Conservation (phyloP, 35 echinoderm and acorn worm genomes). For the Ptychodera flava region DNA sequence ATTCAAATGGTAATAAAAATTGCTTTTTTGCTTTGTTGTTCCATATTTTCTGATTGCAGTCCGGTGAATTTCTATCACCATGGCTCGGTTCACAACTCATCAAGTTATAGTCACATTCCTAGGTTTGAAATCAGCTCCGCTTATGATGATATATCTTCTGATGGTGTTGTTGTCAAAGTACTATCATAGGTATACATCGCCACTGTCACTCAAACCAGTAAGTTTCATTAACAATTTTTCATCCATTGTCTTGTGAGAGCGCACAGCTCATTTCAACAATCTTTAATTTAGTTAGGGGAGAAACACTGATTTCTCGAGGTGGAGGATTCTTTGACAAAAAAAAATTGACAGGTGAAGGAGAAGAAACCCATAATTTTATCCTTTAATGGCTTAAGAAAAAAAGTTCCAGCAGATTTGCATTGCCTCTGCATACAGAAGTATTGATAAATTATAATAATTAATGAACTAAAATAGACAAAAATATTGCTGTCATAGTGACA, state of each 20-base stretch:
- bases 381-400: no score
- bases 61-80: not conserved
- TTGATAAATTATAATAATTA: not conserved
- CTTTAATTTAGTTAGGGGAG: no score
- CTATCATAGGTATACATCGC: conserved; percentile 73
- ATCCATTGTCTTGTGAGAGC: not conserved
- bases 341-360: not conserved
- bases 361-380: not conserved
- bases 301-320: not conserved
- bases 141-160: conserved; percentile 68
- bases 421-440: no score
- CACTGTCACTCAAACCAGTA: conserved; percentile 50
- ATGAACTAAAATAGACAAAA: no score
- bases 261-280: no score
- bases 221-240: conserved; percentile 7
- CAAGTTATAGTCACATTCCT: conserved; percentile 20
- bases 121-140: conserved; percentile 49
- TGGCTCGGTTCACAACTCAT: not conserved
- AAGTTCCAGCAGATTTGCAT: no score
- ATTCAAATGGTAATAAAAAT: not conserved
- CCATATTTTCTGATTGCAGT: not conserved
- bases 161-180: conserved; percentile 60
- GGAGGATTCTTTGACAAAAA: not conserved
- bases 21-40: not conserved
- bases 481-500: no score